phyloP scores from a whole-genome alignment of 2,888 invertebrate genomes.

The Toxonevra muliebris region DNA sequence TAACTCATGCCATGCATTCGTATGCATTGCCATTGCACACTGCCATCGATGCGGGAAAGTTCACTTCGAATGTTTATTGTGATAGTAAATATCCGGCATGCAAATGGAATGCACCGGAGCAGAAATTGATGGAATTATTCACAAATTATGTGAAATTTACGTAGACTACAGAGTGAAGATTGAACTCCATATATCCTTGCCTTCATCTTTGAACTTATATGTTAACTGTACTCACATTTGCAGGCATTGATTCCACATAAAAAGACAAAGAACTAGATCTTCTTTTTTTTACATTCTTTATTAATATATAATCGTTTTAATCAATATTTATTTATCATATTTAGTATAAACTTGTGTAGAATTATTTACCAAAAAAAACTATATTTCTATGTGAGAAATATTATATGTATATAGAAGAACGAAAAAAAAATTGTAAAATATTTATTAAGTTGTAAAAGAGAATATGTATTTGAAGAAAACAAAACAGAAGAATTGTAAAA shows the following conservation, averaged over 20 bases:
- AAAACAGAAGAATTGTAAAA: no score
- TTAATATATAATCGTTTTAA: conserved; percentile 23
- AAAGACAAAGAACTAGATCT: conserved; percentile 22
- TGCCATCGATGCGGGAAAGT: conserved; percentile 67
- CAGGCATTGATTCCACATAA: neutral
- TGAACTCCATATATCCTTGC: no score
- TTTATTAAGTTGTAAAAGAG: conserved; percentile 19
- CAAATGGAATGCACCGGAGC: conserved; percentile 57
- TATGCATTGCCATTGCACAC: conserved; percentile 65
- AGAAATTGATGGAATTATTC: conserved; percentile 47
- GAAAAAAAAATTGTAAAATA: conserved; percentile 6
- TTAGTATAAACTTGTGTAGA: conserved; percentile 17
- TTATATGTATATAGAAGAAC: neutral
- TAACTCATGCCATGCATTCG: conserved; percentile 64
- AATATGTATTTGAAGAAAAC: no score
- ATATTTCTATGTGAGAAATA: conserved; percentile 5
- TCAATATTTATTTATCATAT: conserved; percentile 34
- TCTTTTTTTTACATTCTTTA: conserved; percentile 18
- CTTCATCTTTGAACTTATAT: no score
- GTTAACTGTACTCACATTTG: neutral
- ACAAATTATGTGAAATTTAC: conserved; percentile 49
- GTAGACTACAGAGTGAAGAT: no score
- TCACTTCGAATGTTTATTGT: conserved; percentile 57
- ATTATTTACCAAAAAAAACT: conserved; percentile 25
- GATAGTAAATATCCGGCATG: conserved; percentile 66